Conservation (phyloP, 2,797 vertebrate species). For the Acrossocheilus wenchowensis region DNA sequence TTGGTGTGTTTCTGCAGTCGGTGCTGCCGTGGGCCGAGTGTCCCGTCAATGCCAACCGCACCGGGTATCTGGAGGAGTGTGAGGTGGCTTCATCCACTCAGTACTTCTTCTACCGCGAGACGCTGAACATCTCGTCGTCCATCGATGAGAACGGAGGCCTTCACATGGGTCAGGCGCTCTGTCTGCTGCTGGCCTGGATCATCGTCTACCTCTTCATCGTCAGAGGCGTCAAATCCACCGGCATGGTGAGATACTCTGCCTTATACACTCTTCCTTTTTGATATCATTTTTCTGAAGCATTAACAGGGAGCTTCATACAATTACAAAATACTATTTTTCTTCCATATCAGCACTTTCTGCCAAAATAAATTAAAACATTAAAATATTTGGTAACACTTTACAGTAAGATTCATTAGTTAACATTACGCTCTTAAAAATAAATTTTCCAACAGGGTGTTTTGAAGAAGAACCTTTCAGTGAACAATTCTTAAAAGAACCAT, state of each 20-base stretch:
- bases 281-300: not conserved
- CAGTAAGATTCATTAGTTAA: too few relatives aligned
- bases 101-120: constrained; percentile 95
- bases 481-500: too few relatives aligned
- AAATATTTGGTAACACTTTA: too few relatives aligned
- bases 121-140: constrained; percentile 87
- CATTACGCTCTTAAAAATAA: too few relatives aligned
- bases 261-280: not conserved
- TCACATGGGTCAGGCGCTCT: constrained; percentile 85
- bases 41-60: constrained; percentile 84
- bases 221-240: constrained; percentile 86
- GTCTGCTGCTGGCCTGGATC: constrained; percentile 87
- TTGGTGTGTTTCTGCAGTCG: constrained; percentile 70
- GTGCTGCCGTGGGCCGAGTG: constrained; percentile 90
- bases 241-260: constrained; percentile 80
- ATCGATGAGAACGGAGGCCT: constrained; percentile 82
- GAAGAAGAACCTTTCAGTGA: too few relatives aligned
- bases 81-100: constrained; percentile 84
- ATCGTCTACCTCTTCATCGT: constrained; percentile 89
- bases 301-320: too few relatives aligned
- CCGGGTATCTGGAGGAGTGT: constrained; percentile 84
- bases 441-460: too few relatives aligned
- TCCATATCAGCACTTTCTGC: not conserved
- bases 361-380: not conserved
- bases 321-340: not conserved